Base-by-base conservation (phyloP, 1,140 invertebrate species). In the Temnothorax nylanderi region DNA sequence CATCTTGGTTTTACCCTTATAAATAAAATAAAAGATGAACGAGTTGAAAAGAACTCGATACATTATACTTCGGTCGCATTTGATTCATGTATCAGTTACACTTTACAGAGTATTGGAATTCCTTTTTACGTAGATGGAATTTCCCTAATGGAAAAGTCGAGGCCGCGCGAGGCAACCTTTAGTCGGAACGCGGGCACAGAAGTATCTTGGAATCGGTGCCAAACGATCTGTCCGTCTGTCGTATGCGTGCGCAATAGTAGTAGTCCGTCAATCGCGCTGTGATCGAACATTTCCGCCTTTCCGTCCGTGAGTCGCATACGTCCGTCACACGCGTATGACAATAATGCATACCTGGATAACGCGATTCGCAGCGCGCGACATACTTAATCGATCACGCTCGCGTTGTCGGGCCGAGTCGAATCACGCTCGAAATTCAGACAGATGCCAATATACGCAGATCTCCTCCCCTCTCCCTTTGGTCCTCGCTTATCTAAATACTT, bases 321-420 rank as follows among this genome's bases (percentile, higher is more conserved):
- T 82, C 78, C 26, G 67, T 58, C 80, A 37, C 51, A 44, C 41
- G 56, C 41, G 34, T 75, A 84, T 60, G 80, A 82, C 54, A 56
- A 56, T 74, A 74, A 60, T 84, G 69, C 80, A 74, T 84, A 74
- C 80, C 80, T 84, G 54, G 67, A 82, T 60, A 75, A 84, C 80
- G 80, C 80, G 67, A 84, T 75, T 75, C 80, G 58, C 69, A 60
- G 51, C 47, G 69, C 54, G 69, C 69, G 54, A 41, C 54, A 74
- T 84, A 44, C 67, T 84, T 84, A 84, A 84, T 84, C 80, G 80
- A 84, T 84, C 80, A 72, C 67, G 80, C 80, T 82, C 51, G 51
- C 67, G 80, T 82, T 84, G 41, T 62, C 54, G 37, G 44, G n/a
- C 69, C 80, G 41, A 44, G 54, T 60, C 54, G 54, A 47, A 49